Percentiles rank a stretch among this genome's conserved stretches.
Evolutionary conservation across 64 coral and sea anemone species (phyloP).

Genomic region (Stichodactyla helianthus): DNA sequence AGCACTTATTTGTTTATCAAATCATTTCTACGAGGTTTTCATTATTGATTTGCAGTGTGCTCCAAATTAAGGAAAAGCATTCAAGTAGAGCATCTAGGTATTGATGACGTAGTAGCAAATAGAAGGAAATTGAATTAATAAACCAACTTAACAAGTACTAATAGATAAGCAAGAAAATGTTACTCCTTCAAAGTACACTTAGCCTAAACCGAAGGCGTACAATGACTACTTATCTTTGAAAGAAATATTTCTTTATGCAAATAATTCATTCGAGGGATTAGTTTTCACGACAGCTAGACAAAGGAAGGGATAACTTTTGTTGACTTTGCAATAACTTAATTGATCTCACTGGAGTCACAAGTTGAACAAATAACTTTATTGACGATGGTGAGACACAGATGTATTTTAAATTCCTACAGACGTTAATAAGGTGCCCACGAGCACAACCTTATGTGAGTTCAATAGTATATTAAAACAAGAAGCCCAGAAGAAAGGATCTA

Average conservation of each 20-base stretch:
- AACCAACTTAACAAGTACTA: background rate
- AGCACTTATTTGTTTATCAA: no score
- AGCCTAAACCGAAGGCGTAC: background rate
- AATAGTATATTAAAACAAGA: no score
- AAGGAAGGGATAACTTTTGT: background rate
- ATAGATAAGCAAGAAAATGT: background rate
- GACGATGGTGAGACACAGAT: background rate
- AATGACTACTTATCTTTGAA: background rate
- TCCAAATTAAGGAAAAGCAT: no score
- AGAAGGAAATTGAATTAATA: background rate
- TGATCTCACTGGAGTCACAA: no score
- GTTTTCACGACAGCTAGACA: background rate
- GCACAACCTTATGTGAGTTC: no score
- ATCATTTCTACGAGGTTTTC: no score
- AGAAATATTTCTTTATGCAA: background rate
- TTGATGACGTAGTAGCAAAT: background rate
- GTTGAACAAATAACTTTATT: background rate
- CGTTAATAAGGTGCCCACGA: no score
- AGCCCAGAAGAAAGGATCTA: no score
- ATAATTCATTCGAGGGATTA: slow-evolving; percentile 4
- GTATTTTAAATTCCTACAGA: no score
- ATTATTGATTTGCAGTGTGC: no score
- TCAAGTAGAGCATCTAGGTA: no score
- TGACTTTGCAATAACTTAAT: background rate
- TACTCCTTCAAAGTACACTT: background rate